phyloP scores from a whole-genome alignment of 2,113 vertebrate species.

The Upupa epops region DNA sequence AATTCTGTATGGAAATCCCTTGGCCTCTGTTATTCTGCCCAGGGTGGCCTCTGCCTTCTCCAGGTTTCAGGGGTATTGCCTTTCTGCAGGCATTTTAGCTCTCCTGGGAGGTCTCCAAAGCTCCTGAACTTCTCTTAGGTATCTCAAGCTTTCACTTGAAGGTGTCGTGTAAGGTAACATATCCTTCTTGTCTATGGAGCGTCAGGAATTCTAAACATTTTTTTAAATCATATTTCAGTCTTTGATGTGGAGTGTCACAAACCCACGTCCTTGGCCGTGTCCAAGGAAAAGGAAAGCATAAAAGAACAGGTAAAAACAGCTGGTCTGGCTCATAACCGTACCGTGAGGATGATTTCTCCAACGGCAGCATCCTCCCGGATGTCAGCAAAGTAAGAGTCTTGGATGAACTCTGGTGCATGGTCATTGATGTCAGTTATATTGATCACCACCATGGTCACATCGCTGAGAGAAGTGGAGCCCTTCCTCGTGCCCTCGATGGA shows the following conservation, averaged over 20 bases:
- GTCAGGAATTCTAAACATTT: background rate
- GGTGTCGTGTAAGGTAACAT: background rate
- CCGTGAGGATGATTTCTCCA: constrained; percentile 85
- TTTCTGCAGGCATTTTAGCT: background rate
- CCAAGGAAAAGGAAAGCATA: background rate
- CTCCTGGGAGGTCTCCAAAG: background rate
- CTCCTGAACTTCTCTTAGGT: background rate
- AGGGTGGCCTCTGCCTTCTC: background rate
- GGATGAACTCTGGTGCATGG: constrained; percentile 83
- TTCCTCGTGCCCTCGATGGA: constrained; percentile 88
- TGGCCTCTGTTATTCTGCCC: background rate
- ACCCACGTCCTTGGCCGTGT: background rate
- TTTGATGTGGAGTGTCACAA: background rate
- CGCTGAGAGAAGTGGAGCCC: constrained; percentile 81
- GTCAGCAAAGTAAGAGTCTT: constrained; percentile 75
- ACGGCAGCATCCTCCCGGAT: constrained; percentile 83
- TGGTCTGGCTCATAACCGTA: constrained; percentile 40
- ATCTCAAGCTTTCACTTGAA: background rate
- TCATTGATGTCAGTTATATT: constrained; percentile 93
- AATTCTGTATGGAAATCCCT: background rate
- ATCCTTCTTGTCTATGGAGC: background rate
- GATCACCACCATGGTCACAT: constrained; percentile 86
- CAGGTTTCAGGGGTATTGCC: background rate
- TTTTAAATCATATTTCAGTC: background rate
- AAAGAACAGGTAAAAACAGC: background rate